Percentiles rank a stretch among this genome's conserved stretches.
Conservation (phyloP, 2,888 invertebrate genomes). For the Mesochorus sp. region DNA sequence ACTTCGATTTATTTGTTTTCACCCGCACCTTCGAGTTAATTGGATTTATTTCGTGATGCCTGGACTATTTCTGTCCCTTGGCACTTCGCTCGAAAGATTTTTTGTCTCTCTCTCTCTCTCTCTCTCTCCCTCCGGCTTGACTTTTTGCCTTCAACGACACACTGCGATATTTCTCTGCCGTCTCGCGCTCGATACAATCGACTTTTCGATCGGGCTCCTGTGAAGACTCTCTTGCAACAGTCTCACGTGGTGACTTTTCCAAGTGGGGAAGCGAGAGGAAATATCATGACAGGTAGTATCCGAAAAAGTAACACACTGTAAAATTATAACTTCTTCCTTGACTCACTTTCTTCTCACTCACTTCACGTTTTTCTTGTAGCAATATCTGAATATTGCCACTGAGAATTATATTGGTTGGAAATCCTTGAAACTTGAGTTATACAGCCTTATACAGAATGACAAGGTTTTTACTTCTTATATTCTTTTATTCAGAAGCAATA, state of each 20-base stretch:
- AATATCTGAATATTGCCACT: too few species aligned
- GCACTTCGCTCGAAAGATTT: conserved; percentile 43
- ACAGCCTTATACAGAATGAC: too few species aligned
- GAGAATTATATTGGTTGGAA: too few species aligned
- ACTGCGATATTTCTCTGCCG: conserved; percentile 15
- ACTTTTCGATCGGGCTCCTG: neutral
- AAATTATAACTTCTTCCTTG: neutral
- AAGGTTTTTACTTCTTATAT: too few species aligned
- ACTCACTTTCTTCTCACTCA: neutral
- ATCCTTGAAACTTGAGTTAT: too few species aligned
- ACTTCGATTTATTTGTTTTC: conserved; percentile 76
- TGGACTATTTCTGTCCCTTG: conserved; percentile 67
- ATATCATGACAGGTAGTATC: too few species aligned
- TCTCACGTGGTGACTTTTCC: too few species aligned
- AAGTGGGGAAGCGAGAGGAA: too few species aligned
- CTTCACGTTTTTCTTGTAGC: too few species aligned
- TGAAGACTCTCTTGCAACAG: too few species aligned
- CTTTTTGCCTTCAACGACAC: conserved; percentile 2
- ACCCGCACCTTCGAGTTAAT: conserved; percentile 71
- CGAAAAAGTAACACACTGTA: too few species aligned
- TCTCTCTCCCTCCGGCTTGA: conserved; percentile 3
- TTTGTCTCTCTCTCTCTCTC: conserved; percentile 6
- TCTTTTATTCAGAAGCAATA: too few species aligned
- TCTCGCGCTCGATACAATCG: conserved; percentile 8
- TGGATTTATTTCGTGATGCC: conserved; percentile 73